A percentile compares a stretch with the other conserved stretches of the same genome.
phyloP scores from a whole-genome alignment of 2,113 vertebrate genomes.

The Suncus etruscus region DNA sequence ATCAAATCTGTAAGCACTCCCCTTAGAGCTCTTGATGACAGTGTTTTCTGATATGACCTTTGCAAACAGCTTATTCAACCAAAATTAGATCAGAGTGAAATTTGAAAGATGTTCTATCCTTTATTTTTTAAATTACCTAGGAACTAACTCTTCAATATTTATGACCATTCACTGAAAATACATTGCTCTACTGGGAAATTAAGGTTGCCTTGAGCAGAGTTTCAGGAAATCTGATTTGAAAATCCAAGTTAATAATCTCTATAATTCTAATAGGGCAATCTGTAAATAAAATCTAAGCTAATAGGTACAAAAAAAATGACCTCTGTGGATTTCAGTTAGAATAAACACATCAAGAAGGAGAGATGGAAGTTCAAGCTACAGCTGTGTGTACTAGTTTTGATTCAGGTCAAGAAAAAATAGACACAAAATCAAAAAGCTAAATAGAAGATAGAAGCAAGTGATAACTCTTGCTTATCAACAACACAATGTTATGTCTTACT shows the following conservation, averaged over 20 bases:
- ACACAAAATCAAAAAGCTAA: constrained; percentile 12
- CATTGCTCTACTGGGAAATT: constrained; percentile 70
- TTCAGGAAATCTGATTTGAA: constrained; percentile 71
- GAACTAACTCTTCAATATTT: constrained; percentile 75
- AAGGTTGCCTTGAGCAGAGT: constrained; percentile 66
- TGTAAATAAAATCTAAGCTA: constrained; percentile 60
- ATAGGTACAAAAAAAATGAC: constrained; percentile 38
- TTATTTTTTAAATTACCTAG: constrained; percentile 67
- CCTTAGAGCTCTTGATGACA: constrained; percentile 27
- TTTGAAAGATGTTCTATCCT: constrained; percentile 53
- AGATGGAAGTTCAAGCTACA: not conserved
- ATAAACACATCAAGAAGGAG: not conserved
- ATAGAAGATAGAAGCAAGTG: constrained; percentile 21
- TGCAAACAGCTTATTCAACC: constrained; percentile 59
- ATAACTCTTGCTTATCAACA: not conserved
- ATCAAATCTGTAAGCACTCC: constrained; percentile 17
- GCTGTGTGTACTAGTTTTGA: not conserved
- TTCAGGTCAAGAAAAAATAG: not conserved
- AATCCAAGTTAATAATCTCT: constrained; percentile 66
- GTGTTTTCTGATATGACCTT: constrained; percentile 62
- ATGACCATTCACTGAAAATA: constrained; percentile 67
- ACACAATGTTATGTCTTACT: not conserved
- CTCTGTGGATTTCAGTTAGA: constrained; percentile 46
- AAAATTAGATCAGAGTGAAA: constrained; percentile 70
- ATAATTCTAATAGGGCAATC: constrained; percentile 28